phyloP scores from a whole-genome alignment of 2,113 vertebrate genomes.

The Channa maculata region DNA sequence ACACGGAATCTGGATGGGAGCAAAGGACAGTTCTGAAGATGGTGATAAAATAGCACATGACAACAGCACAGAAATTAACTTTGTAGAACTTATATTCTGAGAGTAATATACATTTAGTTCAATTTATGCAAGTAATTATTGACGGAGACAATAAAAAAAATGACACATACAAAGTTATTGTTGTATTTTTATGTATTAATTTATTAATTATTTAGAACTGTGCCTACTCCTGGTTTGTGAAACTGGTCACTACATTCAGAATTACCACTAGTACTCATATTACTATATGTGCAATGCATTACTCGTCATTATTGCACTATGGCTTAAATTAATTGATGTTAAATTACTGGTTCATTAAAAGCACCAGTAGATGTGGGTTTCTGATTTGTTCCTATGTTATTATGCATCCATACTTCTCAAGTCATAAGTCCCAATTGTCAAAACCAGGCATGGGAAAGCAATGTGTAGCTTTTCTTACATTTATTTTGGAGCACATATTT shows the following conservation, averaged over 20 bases:
- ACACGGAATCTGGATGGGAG: conserved; percentile 1
- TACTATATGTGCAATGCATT: too few species aligned
- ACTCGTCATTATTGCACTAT: too few species aligned
- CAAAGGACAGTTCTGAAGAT: not conserved
- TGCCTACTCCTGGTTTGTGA: not conserved
- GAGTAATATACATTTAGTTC: not conserved
- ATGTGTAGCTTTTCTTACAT: not conserved
- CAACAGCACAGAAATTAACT: too few species aligned
- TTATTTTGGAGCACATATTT: not conserved
- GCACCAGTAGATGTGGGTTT: too few species aligned
- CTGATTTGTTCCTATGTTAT: not conserved
- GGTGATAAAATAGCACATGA: not conserved
- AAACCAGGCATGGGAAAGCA: not conserved
- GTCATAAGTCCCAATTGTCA: not conserved
- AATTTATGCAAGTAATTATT: not conserved
- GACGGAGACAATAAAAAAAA: not conserved
- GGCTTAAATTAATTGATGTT: too few species aligned
- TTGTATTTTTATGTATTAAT: too few species aligned
- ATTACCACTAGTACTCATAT: too few species aligned
- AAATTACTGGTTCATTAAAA: too few species aligned
- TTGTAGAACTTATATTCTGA: too few species aligned
- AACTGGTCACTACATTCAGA: not conserved
- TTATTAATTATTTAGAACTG: not conserved
- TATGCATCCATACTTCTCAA: not conserved
- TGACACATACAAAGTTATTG: not conserved